Evolutionary conservation across 2,888 invertebrate species (phyloP).

Genomic region (Mimachlamys varia): DNA sequence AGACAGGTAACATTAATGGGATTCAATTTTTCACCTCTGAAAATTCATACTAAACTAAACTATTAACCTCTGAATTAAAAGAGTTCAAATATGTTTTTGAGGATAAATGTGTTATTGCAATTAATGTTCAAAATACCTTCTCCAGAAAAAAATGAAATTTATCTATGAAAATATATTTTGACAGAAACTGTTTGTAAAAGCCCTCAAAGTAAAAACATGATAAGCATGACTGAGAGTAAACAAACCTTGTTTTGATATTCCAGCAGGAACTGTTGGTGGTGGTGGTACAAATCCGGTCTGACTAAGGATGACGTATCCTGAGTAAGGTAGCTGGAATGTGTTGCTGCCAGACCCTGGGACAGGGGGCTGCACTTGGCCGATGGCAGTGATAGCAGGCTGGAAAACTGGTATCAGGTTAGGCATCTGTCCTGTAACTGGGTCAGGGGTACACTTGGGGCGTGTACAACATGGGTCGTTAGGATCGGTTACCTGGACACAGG

Average conservation of each 20-base stretch:
- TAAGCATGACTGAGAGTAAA: not conserved
- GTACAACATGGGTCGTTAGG: conserved; percentile 68
- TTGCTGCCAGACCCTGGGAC: not conserved
- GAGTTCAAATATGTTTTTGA: no score
- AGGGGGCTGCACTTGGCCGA: conserved; percentile 66
- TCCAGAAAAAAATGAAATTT: no score
- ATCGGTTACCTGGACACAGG: conserved; percentile 60
- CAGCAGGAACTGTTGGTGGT: conserved; percentile 62
- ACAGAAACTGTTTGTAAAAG: no score
- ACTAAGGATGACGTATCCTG: conserved; percentile 55
- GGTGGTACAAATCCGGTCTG: conserved; percentile 65
- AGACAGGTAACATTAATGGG: no score
- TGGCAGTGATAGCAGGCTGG: conserved; percentile 56
- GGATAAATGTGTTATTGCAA: no score
- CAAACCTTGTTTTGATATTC: not conserved
- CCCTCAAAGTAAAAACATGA: not conserved
- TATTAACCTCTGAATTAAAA: no score
- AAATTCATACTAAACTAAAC: no score
- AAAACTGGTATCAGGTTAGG: conserved; percentile 67
- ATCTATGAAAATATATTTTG: no score
- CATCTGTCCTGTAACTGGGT: conserved; percentile 60
- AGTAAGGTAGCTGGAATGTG: conserved; percentile 43
- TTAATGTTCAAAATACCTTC: no score
- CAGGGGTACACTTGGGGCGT: conserved; percentile 60
- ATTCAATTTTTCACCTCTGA: no score